Evolutionary conservation across 2,113 vertebrate genomes (phyloP), one percentile per base, ranked within the genome.

Genomic region (Ctenodactylus gundi): DNA sequence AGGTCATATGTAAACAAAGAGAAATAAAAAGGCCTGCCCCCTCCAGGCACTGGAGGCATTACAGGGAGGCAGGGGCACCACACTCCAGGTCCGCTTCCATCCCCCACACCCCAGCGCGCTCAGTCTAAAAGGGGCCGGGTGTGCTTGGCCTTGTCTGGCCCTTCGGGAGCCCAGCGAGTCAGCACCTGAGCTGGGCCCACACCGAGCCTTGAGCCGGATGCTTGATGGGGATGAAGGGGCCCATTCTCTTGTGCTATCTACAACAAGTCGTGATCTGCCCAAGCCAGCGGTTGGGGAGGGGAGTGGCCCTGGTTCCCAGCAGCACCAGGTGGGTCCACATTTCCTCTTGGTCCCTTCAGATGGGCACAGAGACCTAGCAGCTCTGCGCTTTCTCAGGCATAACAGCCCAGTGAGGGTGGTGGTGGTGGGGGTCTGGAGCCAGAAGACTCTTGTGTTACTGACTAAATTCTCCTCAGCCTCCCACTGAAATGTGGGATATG

Each of bases 201-300:
- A 11, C 39, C n/a, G 15, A n/a, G 75, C 62, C 27, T 1, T 17
- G 2, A n/a, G n/a, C n/a, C n/a, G n/a, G n/a, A n/a, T n/a, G n/a
- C n/a, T n/a, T n/a, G n/a, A n/a, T n/a, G n/a, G n/a, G n/a, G n/a
- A n/a, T n/a, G n/a, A n/a, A n/a, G n/a, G n/a, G n/a, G n/a, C n/a
- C n/a, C n/a, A n/a, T n/a, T n/a, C n/a, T n/a, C n/a, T n/a, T n/a
- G n/a, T n/a, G 39, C 29, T 81, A 41, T 64, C 88, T 0, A 3
- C 83, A 31, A 46, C 27, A 41, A 83, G 93, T 94, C 67, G 92
- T 83, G 96, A 57, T 60, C 60, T 36, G 85, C 29, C 41, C 23
- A 9, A 17, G 62, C 93, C 76, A 64, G 73, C 86, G 83, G 53
- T 75, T 23, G 4, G 10, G 65, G 76, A 85, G 67, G 58, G 93